Conservation (phyloP, 2,888 invertebrate genomes). For the Peribatodes rhomboidaria region DNA sequence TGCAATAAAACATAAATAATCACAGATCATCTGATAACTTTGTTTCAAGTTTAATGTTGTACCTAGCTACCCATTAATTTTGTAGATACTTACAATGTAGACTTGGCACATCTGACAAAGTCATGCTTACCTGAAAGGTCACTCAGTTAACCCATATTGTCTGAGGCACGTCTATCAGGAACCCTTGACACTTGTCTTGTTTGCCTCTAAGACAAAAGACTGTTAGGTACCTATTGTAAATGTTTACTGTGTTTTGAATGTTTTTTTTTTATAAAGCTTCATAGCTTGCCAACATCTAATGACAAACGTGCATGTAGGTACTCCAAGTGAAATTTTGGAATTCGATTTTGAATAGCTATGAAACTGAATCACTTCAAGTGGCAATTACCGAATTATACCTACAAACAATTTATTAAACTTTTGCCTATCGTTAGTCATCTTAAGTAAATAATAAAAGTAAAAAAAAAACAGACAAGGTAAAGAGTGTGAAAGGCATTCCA, state of each 20-base stretch:
- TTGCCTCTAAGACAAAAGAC: constrained; percentile 13
- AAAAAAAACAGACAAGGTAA: too few species aligned
- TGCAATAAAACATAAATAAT: not conserved
- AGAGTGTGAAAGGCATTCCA: too few species aligned
- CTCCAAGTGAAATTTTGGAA: too few species aligned
- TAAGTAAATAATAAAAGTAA: too few species aligned
- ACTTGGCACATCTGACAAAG: not conserved
- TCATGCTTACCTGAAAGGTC: not conserved
- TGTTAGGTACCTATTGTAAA: not conserved
- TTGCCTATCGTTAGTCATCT: too few species aligned
- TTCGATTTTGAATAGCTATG: too few species aligned
- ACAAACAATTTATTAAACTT: too few species aligned
- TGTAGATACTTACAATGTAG: not conserved
- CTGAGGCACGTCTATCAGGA: not conserved
- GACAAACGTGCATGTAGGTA: too few species aligned
- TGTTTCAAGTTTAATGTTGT: not conserved
- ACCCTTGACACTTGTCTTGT: constrained; percentile 10
- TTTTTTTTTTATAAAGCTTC: too few species aligned
- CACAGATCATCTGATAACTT: not conserved
- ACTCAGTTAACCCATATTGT: constrained; percentile 21
- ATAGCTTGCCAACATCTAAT: too few species aligned
- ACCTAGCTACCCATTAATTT: not conserved
- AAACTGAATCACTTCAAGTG: too few species aligned
- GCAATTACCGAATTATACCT: too few species aligned
- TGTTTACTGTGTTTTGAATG: not conserved